phyloP scores from a whole-genome alignment of 1,140 invertebrate species.

The Sycophaga agraensis region DNA sequence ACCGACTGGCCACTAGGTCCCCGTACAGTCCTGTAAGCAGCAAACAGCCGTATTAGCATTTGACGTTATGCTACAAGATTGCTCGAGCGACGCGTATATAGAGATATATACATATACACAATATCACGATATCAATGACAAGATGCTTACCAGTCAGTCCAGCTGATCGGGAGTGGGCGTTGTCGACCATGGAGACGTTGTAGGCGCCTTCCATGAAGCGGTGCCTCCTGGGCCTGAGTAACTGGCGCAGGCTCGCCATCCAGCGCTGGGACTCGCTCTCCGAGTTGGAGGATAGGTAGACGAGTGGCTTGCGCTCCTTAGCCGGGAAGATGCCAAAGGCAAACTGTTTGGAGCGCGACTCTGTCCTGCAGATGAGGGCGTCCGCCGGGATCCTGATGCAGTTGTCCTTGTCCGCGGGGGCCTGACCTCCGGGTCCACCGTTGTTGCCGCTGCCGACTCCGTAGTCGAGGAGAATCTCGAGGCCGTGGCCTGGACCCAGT shows the following conservation, averaged over 20 bases:
- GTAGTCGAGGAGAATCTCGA: conserved; percentile 48
- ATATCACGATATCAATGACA: no score
- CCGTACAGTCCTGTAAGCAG: conserved; percentile 60
- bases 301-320: conserved; percentile 55
- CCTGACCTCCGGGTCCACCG: no score
- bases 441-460: conserved; percentile 29
- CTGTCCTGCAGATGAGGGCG: conserved; percentile 57
- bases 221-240: conserved; percentile 52
- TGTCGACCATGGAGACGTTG: conserved; percentile 60
- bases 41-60: no score
- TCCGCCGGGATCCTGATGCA: conserved; percentile 50
- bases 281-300: conserved; percentile 57
- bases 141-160: conserved; percentile 52
- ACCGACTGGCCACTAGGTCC: conserved; percentile 51
- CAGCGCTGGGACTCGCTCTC: conserved; percentile 61
- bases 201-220: conserved; percentile 50
- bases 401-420: conserved; percentile 32
- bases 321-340: conserved; percentile 60
- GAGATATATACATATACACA: no score
- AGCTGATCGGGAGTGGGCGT: conserved; percentile 56
- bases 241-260: conserved; percentile 58
- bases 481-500: conserved; percentile 37
- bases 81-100: no score
- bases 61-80: no score
- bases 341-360: conserved; percentile 59